Base-by-base conservation (phyloP, 2,888 invertebrate genomes). In the Himalopsyche anomala region DNA sequence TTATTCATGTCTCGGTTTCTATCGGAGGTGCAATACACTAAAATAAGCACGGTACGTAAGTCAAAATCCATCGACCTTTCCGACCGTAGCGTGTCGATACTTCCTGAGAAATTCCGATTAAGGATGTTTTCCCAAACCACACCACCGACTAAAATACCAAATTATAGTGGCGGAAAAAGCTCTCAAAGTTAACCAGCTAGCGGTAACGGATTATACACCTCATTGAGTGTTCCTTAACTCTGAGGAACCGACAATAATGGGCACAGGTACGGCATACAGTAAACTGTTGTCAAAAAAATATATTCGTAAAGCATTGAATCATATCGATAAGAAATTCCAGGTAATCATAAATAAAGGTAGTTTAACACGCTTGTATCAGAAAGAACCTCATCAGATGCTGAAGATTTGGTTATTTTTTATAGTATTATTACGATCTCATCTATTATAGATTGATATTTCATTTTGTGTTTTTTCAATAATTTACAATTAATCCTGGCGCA, bases 121-220 rank as follows among this genome's bases (percentile, higher is more conserved):
- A 62, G 62, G 62, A 62, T 6, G n/a, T 19, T 56, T 62, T 62
- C 62, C 62, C 62, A 62, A 62, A 62, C 62, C 62, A 19, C 62
- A 62, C 12, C 62, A 19, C 19, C 19, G 19, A 19, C 62, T 19
- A 62, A 51, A 62, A 62, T 62, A 62, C 19, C 62, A 62, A 62
- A 62, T 62, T 62, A 62, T 62, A 62, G 62, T 3, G 62, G 62
- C 62, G 62, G 62, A 62, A 62, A 62, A 62, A 11, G 62, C 62
- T 62, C 62, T 19, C 62, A 62, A 62, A 62, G 62, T 62, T 62
- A 62, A 62, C 62, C 62, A 62, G 62, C 19, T 62, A 62, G 62
- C 62, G 62, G 62, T 62, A 62, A 3, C 28, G 19, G 5, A 51
- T 51, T 51, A 51, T 28, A 62, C 62, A 62, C 62, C 62, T 62